Evolutionary conservation across 2,888 invertebrate genomes (phyloP).

Genomic region (Zygogramma bicolorata): DNA sequence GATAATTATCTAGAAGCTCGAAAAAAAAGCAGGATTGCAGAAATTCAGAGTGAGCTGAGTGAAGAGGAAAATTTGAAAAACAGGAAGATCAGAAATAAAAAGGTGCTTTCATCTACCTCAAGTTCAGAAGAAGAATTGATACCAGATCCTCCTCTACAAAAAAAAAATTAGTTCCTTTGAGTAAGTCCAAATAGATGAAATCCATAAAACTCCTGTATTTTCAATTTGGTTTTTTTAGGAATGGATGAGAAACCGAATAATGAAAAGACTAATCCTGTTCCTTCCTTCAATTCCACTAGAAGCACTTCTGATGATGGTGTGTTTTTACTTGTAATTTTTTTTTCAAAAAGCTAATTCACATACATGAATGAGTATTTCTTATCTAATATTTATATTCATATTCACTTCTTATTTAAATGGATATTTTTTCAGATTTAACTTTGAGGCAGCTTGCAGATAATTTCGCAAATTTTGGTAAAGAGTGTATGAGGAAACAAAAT

Average conservation of each 20-base stretch:
- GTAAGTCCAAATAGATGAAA: neutral
- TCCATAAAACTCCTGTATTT: neutral
- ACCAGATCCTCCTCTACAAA: neutral
- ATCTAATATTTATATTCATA: constrained; percentile 13
- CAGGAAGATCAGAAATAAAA: constrained; percentile 23
- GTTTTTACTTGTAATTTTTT: neutral
- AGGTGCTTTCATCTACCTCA: constrained; percentile 15
- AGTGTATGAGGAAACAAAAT: constrained; percentile 4
- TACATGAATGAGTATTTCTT: constrained; percentile 8
- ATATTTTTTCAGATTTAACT: constrained; percentile 6
- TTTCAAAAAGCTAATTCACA: constrained; percentile 11
- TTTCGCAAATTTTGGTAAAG: neutral
- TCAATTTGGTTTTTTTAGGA: neutral
- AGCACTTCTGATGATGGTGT: neutral
- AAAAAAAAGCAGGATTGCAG: neutral
- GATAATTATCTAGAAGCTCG: neutral
- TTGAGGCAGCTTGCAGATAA: neutral
- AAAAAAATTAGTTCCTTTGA: neutral
- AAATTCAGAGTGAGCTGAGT: neutral
- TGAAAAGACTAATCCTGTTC: neutral
- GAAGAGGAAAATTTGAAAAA: constrained; percentile 21
- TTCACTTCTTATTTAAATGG: constrained; percentile 10
- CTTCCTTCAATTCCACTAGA: too few species aligned
- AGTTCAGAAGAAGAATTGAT: neutral
- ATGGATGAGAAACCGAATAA: neutral